Evolutionary conservation across 2,113 vertebrate genomes (phyloP).

Genomic region (Menidia beryllina): DNA sequence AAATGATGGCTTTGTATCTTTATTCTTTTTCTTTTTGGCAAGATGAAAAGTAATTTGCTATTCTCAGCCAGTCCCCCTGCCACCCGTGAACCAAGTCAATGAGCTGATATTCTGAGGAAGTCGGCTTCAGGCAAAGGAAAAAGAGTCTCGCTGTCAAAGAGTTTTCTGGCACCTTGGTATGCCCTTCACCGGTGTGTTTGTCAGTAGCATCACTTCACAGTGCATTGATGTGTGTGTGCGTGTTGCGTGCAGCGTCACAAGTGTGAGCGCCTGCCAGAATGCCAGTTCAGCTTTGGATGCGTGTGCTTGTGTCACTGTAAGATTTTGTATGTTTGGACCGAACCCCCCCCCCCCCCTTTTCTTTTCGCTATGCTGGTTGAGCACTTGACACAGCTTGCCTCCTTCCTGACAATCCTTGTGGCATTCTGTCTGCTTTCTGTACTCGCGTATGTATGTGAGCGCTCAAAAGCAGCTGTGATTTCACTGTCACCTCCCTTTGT

Average conservation of each 20-base stretch:
- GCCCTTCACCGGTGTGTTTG: constrained; percentile 58
- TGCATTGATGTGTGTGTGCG: constrained; percentile 21
- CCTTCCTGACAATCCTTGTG: constrained; percentile 50
- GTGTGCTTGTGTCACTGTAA: constrained; percentile 47
- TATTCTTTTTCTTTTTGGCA: constrained; percentile 31
- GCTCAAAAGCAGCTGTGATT: constrained; percentile 23
- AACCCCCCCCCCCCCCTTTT: constrained; percentile 18
- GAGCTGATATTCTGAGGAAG: constrained; percentile 55
- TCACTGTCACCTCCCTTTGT: constrained; percentile 48
- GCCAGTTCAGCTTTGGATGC: constrained; percentile 39
- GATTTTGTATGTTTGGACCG: constrained; percentile 33
- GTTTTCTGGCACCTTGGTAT: constrained; percentile 59
- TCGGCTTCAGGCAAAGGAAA: constrained; percentile 43
- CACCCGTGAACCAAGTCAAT: constrained; percentile 49
- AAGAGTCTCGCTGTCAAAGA: constrained; percentile 62
- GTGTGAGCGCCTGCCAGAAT: constrained; percentile 24
- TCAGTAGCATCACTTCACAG: constrained; percentile 36
- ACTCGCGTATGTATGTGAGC: constrained; percentile 38
- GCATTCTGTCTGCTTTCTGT: constrained; percentile 44
- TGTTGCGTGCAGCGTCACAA: constrained; percentile 17
- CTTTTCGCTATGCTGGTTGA: constrained; percentile 51
- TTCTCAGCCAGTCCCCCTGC: constrained; percentile 37
- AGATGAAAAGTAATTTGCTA: constrained; percentile 39
- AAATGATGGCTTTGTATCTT: constrained; percentile 27
- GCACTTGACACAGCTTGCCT: constrained; percentile 65